Percentiles rank a stretch among this genome's conserved stretches.
These are phyloP conservation scores for Dendroctonus ponderosae DNA, from an alignment of 1,140 invertebrate genomes.

Conservation along the genomic window DNA sequence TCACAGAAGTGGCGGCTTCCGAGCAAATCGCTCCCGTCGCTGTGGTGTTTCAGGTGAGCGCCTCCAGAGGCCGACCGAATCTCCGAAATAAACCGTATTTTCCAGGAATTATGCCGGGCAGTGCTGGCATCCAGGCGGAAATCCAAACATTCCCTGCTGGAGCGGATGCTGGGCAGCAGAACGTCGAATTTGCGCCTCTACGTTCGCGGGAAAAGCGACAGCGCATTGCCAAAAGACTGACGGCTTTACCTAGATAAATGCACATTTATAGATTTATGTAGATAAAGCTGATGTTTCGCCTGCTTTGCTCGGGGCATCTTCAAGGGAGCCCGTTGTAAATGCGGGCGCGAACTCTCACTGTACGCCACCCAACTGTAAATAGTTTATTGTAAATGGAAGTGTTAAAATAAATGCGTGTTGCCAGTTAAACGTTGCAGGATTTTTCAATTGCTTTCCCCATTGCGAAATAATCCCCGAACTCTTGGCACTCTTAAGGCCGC, in stretches of 20 bases:
- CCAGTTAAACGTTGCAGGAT: too few relatives aligned
- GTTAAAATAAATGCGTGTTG: too few relatives aligned
- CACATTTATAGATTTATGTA: too few relatives aligned
- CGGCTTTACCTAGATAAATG: background rate
- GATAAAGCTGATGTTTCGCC: too few relatives aligned
- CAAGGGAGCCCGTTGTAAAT: too few relatives aligned
- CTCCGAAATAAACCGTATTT: background rate
- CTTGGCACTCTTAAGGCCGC: background rate
- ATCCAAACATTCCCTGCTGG: conserved; percentile 79
- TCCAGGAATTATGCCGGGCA: conserved; percentile 71
- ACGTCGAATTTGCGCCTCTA: conserved; percentile 68
- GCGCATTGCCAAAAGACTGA: conserved; percentile 78
- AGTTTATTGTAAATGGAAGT: too few relatives aligned
- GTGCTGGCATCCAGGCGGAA: conserved; percentile 73
- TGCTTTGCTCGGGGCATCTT: too few relatives aligned
- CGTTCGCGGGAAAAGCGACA: conserved; percentile 81
- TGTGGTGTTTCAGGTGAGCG: conserved; percentile 69
- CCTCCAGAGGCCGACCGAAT: background rate
- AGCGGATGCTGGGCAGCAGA: conserved; percentile 74
- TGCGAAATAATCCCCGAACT: too few relatives aligned
- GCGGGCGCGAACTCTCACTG: too few relatives aligned
- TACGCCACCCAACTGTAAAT: too few relatives aligned
- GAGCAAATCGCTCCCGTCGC: conserved; percentile 79
- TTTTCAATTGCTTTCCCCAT: too few relatives aligned
- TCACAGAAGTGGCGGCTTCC: conserved; percentile 85